Conservation (phyloP, 1,140 invertebrate species). For the Hyposmocoma kahamanoa region DNA sequence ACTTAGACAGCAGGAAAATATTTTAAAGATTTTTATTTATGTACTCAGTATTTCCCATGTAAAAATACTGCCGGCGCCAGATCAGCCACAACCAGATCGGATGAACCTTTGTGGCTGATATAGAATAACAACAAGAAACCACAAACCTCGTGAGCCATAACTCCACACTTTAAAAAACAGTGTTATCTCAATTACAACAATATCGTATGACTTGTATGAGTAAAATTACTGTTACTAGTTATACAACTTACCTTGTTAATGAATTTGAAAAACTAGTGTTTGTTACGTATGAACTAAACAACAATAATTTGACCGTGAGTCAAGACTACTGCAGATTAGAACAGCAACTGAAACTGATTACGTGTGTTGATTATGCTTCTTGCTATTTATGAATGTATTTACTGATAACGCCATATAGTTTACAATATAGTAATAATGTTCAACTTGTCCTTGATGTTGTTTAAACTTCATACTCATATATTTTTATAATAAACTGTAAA, state of each 20-base stretch:
- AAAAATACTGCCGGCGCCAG: constrained; percentile 18
- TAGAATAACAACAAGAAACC: constrained; percentile 28
- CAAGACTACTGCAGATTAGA: neutral
- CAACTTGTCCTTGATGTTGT: too few relatives aligned
- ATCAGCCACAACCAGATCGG: constrained; percentile 29
- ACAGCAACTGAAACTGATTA: neutral
- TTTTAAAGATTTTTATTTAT: too few relatives aligned
- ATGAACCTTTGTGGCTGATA: constrained; percentile 27
- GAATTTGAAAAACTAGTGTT: neutral
- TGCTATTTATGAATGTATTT: constrained; percentile 4
- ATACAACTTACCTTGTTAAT: neutral
- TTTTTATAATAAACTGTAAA: too few relatives aligned
- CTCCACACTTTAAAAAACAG: constrained; percentile 14
- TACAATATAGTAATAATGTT: too few relatives aligned
- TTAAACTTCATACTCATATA: too few relatives aligned
- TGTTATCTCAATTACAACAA: constrained; percentile 8
- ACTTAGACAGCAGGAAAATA: too few relatives aligned
- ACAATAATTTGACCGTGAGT: too few relatives aligned
- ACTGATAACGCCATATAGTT: neutral
- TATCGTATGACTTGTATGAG: constrained; percentile 12
- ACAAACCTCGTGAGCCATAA: constrained; percentile 20
- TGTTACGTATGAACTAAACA: neutral
- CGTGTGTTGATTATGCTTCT: neutral
- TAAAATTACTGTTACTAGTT: neutral
- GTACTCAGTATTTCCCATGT: too few relatives aligned